Percentiles rank a stretch among this genome's conserved stretches.
phyloP scores from a whole-genome alignment of 1,140 invertebrate species.

The Drosophila orena region DNA sequence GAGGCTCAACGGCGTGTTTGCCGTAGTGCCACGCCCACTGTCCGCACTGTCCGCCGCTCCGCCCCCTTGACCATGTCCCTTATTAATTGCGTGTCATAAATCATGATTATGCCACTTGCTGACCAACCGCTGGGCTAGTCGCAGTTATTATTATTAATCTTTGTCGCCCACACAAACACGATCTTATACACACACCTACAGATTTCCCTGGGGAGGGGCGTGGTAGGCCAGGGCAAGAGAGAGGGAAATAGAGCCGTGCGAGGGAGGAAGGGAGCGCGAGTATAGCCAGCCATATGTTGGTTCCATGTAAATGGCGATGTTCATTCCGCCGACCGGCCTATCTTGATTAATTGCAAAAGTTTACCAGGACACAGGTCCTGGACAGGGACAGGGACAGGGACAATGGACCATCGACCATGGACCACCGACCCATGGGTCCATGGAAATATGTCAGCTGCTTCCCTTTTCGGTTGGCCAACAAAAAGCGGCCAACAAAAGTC shows the following conservation, averaged over 20 bases:
- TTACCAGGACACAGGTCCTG: conserved; percentile 67
- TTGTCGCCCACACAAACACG: conserved; percentile 68
- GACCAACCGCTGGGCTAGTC: conserved; percentile 79
- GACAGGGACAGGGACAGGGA: conserved; percentile 37
- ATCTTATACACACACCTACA: conserved; percentile 11
- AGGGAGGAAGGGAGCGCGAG: conserved; percentile 14
- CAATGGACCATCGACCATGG: not conserved
- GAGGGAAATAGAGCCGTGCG: conserved; percentile 15
- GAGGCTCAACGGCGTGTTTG: conserved; percentile 44
- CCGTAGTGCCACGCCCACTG: conserved; percentile 8
- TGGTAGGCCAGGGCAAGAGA: not conserved
- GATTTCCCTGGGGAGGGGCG: conserved; percentile 1
- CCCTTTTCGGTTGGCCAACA: conserved; percentile 30
- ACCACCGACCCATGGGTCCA: conserved; percentile 23
- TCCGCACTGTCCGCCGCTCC: not conserved
- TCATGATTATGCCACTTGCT: conserved; percentile 82
- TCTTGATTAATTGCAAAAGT: conserved; percentile 83
- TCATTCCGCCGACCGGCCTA: conserved; percentile 55
- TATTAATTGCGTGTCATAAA: conserved; percentile 83
- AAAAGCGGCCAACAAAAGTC: conserved; percentile 45
- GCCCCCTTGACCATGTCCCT: conserved; percentile 54
- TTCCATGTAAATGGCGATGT: conserved; percentile 70
- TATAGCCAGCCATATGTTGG: conserved; percentile 57
- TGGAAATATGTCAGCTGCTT: conserved; percentile 79
- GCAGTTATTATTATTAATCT: conserved; percentile 83